Evolutionary conservation across 2,888 invertebrate genomes (phyloP).

Genomic region (Quadriops clusia): DNA sequence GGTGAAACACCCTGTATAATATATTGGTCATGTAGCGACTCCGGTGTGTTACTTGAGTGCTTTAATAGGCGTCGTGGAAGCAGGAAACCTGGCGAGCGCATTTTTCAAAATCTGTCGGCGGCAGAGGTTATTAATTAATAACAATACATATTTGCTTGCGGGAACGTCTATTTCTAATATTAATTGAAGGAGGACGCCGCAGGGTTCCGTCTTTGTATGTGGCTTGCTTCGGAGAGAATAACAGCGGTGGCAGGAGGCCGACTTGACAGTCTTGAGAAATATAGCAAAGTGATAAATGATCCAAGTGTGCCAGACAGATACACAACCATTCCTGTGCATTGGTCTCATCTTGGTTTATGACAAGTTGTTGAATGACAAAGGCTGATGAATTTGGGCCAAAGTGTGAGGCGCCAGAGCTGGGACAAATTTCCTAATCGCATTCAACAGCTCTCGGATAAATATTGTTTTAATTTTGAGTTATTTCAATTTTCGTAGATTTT

Average conservation of each 20-base stretch:
- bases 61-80: too few relatives aligned
- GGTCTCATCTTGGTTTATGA: constrained; percentile 31
- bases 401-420: too few relatives aligned
- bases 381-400: too few relatives aligned
- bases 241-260: constrained; percentile 20
- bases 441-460: too few relatives aligned
- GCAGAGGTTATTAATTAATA: constrained; percentile 20
- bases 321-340: constrained; percentile 27
- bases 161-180: constrained; percentile 22
- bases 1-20: too few relatives aligned
- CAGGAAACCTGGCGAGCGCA: too few relatives aligned
- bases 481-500: too few relatives aligned
- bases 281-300: constrained; percentile 33
- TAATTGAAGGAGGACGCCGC: constrained; percentile 21
- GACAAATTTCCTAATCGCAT: too few relatives aligned
- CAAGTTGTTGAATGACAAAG: constrained; percentile 34
- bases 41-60: too few relatives aligned
- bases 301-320: constrained; percentile 32
- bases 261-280: constrained; percentile 28
- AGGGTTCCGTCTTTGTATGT: constrained; percentile 19
- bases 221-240: constrained; percentile 13
- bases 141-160: constrained; percentile 22
- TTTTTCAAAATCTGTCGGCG: too few relatives aligned
- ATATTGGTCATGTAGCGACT: too few relatives aligned
- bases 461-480: too few relatives aligned